Conservation (phyloP, 2,888 invertebrate genomes). For the Trilocha varians region DNA sequence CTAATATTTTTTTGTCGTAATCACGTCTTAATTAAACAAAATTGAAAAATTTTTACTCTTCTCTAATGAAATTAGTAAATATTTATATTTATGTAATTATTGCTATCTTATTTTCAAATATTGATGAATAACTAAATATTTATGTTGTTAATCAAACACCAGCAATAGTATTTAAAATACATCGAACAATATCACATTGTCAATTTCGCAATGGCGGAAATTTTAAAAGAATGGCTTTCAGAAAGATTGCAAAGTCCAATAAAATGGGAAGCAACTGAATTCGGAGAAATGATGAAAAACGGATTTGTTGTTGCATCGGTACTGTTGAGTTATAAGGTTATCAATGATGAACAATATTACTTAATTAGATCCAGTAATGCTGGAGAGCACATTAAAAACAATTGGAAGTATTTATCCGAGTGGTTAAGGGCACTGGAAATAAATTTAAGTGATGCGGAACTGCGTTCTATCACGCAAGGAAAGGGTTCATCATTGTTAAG, state of each 20-base stretch:
- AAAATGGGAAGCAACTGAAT: conserved; percentile 66
- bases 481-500: conserved; percentile 65
- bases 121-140: too few species aligned
- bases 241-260: conserved; percentile 69
- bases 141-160: too few species aligned
- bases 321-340: conserved; percentile 72
- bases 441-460: conserved; percentile 46
- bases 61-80: too few species aligned
- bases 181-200: conserved; percentile 2
- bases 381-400: conserved; percentile 54
- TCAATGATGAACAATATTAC: conserved; percentile 68
- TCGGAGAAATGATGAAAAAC: conserved; percentile 72
- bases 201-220: conserved; percentile 62
- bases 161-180: not conserved
- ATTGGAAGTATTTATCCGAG: conserved; percentile 61
- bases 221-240: conserved; percentile 75
- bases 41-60: too few species aligned
- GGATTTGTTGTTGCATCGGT: conserved; percentile 72
- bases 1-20: too few species aligned
- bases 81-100: too few species aligned
- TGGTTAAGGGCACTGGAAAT: conserved; percentile 72
- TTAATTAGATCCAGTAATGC: conserved; percentile 53
- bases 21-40: too few species aligned
- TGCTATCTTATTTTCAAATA: too few species aligned
- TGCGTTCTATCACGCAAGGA: conserved; percentile 62